Conservation (phyloP, 2,797 vertebrate species). For the Halcyon smyrnensis region DNA sequence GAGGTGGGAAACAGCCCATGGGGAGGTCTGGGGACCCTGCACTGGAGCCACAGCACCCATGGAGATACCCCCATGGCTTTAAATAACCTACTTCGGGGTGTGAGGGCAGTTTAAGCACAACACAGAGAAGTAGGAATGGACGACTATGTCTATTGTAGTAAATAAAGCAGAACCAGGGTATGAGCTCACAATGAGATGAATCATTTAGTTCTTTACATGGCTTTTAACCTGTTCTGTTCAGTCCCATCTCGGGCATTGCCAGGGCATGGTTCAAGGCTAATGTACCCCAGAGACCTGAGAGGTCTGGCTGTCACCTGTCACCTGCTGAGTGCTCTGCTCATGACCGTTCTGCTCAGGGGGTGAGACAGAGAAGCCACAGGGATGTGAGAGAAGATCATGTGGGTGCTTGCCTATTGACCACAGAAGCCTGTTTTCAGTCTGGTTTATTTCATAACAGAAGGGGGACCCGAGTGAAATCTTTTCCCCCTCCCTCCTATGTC, state of each 20-base stretch:
- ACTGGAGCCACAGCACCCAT: not conserved
- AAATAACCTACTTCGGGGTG: not conserved
- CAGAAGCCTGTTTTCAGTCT: not conserved
- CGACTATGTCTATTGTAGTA: not conserved
- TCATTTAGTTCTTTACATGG: not conserved
- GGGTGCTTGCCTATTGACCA: not conserved
- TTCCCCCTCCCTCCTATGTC: not conserved
- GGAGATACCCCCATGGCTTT: not conserved
- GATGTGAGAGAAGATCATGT: not conserved
- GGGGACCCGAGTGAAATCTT: rapidly evolving
- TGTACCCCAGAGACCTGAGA: rapidly evolving
- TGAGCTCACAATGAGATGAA: not conserved
- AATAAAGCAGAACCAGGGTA: not conserved
- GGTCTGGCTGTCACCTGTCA: no score
- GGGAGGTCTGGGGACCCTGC: not conserved
- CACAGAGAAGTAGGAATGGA: not conserved
- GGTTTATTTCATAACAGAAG: not conserved
- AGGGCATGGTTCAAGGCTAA: not conserved
- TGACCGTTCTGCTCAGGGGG: rapidly evolving
- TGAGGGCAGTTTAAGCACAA: not conserved
- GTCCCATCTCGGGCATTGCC: not conserved
- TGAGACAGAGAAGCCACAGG: rapidly evolving
- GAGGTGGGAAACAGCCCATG: rapidly evolving
- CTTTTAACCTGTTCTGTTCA: not conserved
- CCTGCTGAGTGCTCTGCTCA: not conserved